Evolutionary conservation across 2,888 invertebrate species (phyloP).

Genomic region (Idaea straminata): DNA sequence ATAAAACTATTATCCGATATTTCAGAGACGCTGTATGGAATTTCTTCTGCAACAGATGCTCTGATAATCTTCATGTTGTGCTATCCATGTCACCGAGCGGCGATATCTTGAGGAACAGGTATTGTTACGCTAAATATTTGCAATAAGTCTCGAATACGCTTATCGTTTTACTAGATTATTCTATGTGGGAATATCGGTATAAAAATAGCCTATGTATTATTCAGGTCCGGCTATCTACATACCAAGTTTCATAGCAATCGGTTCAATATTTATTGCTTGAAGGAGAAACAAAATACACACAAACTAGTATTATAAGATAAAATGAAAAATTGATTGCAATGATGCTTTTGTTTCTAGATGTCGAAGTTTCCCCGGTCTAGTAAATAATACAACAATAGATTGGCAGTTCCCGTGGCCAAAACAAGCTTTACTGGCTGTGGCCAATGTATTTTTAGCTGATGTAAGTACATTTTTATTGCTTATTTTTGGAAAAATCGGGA

Average conservation of each 20-base stretch:
- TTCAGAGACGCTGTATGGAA: slow-evolving; percentile 91
- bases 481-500: neutral
- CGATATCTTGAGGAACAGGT: slow-evolving; percentile 88
- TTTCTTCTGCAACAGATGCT: slow-evolving; percentile 88
- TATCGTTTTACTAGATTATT: no score
- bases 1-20: slow-evolving; percentile 8
- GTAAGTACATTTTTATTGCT: slow-evolving; percentile 62
- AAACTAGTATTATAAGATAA: no score
- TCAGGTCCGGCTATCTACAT: no score
- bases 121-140: no score
- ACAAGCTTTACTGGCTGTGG: slow-evolving; percentile 93
- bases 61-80: slow-evolving; percentile 94
- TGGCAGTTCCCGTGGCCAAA: slow-evolving; percentile 97
- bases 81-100: slow-evolving; percentile 94
- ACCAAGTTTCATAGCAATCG: no score
- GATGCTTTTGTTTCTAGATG: slow-evolving; percentile 67
- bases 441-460: slow-evolving; percentile 90
- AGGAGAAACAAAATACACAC: no score
- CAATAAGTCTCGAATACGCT: neutral
- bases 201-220: no score
- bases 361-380: slow-evolving; percentile 94
- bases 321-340: neutral
- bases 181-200: no score
- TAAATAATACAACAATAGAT: slow-evolving; percentile 95
- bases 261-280: no score